Evolutionary conservation across 2,888 invertebrate genomes (phyloP), one percentile per base, ranked within the genome.

Genomic region (Litoditis marina): DNA sequence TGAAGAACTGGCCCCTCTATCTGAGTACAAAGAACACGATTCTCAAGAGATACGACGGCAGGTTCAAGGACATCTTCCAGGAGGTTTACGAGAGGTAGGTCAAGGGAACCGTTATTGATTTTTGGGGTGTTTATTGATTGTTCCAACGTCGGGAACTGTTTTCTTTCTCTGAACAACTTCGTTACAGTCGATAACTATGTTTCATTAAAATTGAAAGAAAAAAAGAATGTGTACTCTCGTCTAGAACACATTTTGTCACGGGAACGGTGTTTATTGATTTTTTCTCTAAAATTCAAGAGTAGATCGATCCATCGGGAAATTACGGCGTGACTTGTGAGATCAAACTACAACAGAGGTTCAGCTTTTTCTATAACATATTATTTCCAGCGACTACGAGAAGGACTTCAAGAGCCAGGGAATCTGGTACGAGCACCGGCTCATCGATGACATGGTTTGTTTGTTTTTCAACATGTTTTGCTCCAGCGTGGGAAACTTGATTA

Each of bases 21-120:
- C 84, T 92, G 83, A 91, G 91, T 63, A 92, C 92, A 5, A 92
- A 92, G 85, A 92, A 92, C 84, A 92, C 92, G 1, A 92, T 92
- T 80, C 86, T 92, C 53, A 92, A 92, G 85, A 87, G 87, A 71
- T 92, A 92, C 82, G 92, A 92, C 83, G 92, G 92, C 16, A 87
- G 91, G 28, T 92, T 92, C 85, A 92, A 92, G 86, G 92, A 92
- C 83, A 91, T 92, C 76, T 92, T 92, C 85, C 89, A 92, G 86
- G 91, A 91, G 83, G 88, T 92, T 78, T 92, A 88, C 84, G 89
- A 91, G 74, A 88, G 88, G 90, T 90, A 85, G 83, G 85, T 80
- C 22, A 5, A 7, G 7, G 13, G n/a, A 22, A n/a, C n/a, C n/a
- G n/a, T 39, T 42, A 16, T 36, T 36, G 39, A 36, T 36, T 36